A percentile compares a stretch with the other conserved stretches of the same genome.
Evolutionary conservation across 2,113 vertebrate genomes (phyloP).

Genomic region (Canis aureus): DNA sequence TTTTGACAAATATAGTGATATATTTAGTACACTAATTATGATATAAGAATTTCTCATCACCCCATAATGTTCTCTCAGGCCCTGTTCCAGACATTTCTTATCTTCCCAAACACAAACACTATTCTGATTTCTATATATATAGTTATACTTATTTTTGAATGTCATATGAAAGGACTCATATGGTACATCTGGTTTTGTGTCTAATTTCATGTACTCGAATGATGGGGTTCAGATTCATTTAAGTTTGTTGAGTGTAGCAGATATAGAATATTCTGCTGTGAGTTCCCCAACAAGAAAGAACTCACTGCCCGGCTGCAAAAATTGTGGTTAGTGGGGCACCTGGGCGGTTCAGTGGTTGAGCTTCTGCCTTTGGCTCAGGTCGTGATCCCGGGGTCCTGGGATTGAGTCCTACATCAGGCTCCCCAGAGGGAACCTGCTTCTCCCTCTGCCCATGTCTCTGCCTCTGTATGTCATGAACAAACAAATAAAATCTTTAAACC

Average conservation of each 20-base stretch:
- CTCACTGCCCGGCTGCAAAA: not conserved
- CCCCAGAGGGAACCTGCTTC: no score
- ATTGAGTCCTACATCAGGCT: no score
- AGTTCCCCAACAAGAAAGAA: not conserved
- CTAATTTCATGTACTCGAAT: not conserved
- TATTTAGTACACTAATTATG: not conserved
- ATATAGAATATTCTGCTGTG: not conserved
- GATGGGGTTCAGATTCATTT: not conserved
- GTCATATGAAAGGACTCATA: not conserved
- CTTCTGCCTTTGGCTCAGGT: no score
- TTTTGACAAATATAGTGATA: not conserved
- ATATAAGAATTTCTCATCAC: not conserved
- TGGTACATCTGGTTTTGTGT: not conserved
- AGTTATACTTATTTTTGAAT: not conserved
- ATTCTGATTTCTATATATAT: not conserved
- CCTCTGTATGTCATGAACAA: no score
- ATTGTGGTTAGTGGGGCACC: not conserved
- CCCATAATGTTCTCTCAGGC: not conserved
- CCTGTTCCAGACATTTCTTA: not conserved
- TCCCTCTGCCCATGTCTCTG: no score
- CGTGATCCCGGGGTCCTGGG: no score
- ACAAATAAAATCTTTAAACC: no score
- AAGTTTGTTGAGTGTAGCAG: not conserved
- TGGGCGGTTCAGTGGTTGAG: no score
- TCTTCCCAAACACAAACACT: not conserved